Percentiles rank a stretch among this genome's conserved stretches.
These are phyloP conservation scores for Sesia bembeciformis DNA, from an alignment of 2,888 invertebrate species.

Conservation along the genomic window DNA sequence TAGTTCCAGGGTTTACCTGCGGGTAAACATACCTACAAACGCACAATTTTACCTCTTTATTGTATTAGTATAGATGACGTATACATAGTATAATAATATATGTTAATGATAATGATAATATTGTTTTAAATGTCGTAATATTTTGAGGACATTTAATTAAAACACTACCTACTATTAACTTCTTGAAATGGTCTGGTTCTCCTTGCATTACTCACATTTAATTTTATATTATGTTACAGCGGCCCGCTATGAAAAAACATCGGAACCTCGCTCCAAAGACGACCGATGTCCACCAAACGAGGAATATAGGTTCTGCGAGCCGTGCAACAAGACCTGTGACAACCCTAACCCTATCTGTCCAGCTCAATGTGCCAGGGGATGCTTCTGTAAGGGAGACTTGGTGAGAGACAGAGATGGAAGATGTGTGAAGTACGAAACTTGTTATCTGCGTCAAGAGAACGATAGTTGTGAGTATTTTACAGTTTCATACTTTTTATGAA, in stretches of 20 bases:
- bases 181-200: too few relatives aligned
- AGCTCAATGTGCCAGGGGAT: slow-evolving; percentile 44
- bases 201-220: too few relatives aligned
- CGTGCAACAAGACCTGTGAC: slow-evolving; percentile 39
- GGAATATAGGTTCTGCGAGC: slow-evolving; percentile 46
- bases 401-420: slow-evolving; percentile 30
- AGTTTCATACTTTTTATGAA: too few relatives aligned
- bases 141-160: too few relatives aligned
- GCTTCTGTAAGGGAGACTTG: slow-evolving; percentile 41
- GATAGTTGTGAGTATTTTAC: slow-evolving; percentile 8
- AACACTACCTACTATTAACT: too few relatives aligned
- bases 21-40: too few relatives aligned
- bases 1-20: too few relatives aligned
- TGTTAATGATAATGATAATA: too few relatives aligned
- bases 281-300: slow-evolving; percentile 32
- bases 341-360: slow-evolving; percentile 46
- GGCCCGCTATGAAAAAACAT: slow-evolving; percentile 25
- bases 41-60: too few relatives aligned
- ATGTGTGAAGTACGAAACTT: slow-evolving; percentile 30
- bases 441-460: slow-evolving; percentile 12
- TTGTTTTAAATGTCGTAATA: too few relatives aligned
- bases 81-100: too few relatives aligned
- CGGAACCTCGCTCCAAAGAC: slow-evolving; percentile 32
- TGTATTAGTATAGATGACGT: too few relatives aligned
- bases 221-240: slow-evolving; percentile 1